phyloP scores from a whole-genome alignment of 1,140 invertebrate species.

The Littorina saxatilis region DNA sequence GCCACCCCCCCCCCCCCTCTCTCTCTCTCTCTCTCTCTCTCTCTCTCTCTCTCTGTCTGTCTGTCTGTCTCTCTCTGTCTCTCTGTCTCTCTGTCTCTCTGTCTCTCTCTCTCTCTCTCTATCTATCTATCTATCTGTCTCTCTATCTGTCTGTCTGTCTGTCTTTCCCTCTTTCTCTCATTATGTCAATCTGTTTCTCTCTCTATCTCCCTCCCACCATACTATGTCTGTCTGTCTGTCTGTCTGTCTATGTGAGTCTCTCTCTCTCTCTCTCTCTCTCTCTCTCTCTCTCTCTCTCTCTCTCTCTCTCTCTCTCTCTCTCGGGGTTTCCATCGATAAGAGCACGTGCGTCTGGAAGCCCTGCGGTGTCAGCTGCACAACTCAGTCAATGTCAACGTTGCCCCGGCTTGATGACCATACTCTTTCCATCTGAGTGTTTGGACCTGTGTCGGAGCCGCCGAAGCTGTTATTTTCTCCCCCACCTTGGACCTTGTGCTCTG shows the following conservation, averaged over 20 bases:
- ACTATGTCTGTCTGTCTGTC: background rate
- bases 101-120: too few relatives aligned
- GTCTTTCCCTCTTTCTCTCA: too few relatives aligned
- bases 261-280: background rate
- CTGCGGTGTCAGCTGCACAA: background rate
- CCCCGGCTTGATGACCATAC: too few relatives aligned
- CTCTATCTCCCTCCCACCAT: background rate
- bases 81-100: too few relatives aligned
- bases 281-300: background rate
- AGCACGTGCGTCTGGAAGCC: background rate
- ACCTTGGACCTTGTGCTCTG: too few relatives aligned
- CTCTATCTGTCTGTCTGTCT: too few relatives aligned
- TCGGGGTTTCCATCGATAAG: background rate
- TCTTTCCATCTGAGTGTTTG: too few relatives aligned
- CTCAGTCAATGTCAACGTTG: background rate
- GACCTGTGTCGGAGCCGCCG: too few relatives aligned
- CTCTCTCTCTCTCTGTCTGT: background rate
- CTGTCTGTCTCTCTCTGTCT: too few relatives aligned
- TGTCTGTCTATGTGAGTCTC: background rate
- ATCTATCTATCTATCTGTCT: too few relatives aligned
- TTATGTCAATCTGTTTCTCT: too few relatives aligned
- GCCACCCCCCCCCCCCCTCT: background rate
- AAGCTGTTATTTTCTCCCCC: too few relatives aligned
- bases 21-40: background rate
- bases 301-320: background rate